Base-by-base conservation (phyloP, 2,888 invertebrate genomes). In the Ctenicera cuprea region DNA sequence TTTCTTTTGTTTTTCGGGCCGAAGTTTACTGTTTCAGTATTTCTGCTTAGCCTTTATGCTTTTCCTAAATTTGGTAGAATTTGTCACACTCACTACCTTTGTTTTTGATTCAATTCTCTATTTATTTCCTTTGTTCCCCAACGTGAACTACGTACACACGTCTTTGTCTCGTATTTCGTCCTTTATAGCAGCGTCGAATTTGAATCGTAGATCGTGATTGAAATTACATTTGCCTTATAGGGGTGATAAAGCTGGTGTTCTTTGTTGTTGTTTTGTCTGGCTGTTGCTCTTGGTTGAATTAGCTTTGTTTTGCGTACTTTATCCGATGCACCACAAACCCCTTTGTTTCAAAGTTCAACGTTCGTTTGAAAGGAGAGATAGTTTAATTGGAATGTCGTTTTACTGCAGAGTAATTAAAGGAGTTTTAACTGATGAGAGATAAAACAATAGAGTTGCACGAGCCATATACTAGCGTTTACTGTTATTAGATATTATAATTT, bases 301-400 rank as follows among this genome's bases (percentile, higher is more conserved):
- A 54, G 54, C 26, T 30, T 14, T 52, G 18, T 48, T 18, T 48
- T 20, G 14, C 9, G 7, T 11, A 20, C 9, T 48, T 52, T 54
- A 54, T 54, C 54, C 2, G 14, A 14, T 30, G 1, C 14, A 14
- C 22, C 26, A 54, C 54, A 30, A 30, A 54, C 54, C 54, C 52
- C 22, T 54, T 54, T 54, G 54, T 54, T 14, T 26, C 4, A 54
- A 54, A 30, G 54, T 54, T 54, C 54, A 54, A 54, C 14, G 54
- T 1, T 18, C 48, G 48, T 48, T n/a, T 5, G 43, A 3, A 16
- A n/a, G 43, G 43, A 43, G 43, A 18, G 16, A 48, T 16, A 20
- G 16, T 48, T 48, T 48, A 11, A 18, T 41, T 41, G 14, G 4
- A 14, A 41, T 41, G n/a, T n/a, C n/a, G 14, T 41, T 41, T 14